These are phyloP conservation scores for Stichopus chloronotus DNA, from an alignment of 35 echinoderm and acorn worm species.

Conservation along the genomic window DNA sequence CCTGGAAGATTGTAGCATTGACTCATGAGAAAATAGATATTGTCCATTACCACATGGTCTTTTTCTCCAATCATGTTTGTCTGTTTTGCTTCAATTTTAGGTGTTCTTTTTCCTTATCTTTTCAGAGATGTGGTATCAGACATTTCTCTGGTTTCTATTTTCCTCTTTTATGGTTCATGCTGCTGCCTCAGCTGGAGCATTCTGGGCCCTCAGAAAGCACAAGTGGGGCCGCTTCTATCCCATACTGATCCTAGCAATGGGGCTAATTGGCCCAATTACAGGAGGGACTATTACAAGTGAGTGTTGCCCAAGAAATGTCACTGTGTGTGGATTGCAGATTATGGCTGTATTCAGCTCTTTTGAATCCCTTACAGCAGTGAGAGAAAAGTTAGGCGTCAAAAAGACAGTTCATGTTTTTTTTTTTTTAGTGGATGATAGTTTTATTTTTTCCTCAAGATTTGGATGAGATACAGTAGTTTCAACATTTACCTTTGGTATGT, in stretches of 20 bases:
- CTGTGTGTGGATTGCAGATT: no score
- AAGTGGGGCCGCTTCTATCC: constrained; percentile 85
- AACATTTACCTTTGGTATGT: no score
- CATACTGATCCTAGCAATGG: constrained; percentile 83
- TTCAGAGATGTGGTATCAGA: constrained; percentile 96
- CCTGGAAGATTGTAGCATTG: no score
- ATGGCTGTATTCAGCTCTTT: no score
- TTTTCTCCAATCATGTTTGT: not conserved
- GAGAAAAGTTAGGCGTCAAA: no score
- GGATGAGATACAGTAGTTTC: no score
- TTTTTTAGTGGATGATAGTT: no score
- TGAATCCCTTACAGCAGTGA: no score
- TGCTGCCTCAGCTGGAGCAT: constrained; percentile 67
- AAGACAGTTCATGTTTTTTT: no score
- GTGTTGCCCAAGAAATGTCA: not conserved
- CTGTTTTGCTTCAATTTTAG: not conserved
- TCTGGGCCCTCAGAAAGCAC: constrained; percentile 82
- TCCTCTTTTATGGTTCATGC: constrained; percentile 92
- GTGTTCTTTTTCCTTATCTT: not conserved
- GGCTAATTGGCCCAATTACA: constrained; percentile 93
- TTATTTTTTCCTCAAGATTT: no score
- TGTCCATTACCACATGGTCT: not conserved
- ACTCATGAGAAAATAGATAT: no score
- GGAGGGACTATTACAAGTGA: constrained; percentile 72
- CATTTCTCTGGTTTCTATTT: constrained; percentile 94